These are phyloP conservation scores for Alauda arvensis DNA, from an alignment of 2,797 vertebrate genomes.

Conservation along the genomic window DNA sequence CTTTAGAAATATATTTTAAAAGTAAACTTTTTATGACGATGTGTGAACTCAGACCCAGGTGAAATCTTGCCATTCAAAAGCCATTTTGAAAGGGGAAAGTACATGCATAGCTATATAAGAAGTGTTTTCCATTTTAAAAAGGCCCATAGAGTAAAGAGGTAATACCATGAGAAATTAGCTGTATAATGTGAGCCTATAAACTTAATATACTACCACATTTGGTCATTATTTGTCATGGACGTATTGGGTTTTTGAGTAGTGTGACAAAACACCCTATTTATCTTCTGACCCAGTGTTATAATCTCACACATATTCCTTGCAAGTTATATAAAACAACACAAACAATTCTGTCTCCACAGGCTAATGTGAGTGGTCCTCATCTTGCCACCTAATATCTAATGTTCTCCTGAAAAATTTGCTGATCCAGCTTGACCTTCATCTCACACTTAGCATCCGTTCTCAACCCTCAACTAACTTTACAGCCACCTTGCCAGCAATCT, in stretches of 20 bases:
- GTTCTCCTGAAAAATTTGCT: neutral
- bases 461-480: neutral
- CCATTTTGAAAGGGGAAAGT: neutral
- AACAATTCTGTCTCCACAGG: neutral
- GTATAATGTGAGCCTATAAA: neutral
- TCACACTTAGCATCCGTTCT: neutral
- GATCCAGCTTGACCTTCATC: neutral
- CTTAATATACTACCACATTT: neutral
- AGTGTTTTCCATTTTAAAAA: neutral
- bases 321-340: neutral
- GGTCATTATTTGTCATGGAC: neutral
- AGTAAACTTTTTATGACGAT: neutral
- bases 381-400: neutral
- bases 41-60: neutral
- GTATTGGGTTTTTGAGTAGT: neutral
- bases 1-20: neutral
- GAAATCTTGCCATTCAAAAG: neutral
- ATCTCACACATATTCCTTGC: neutral
- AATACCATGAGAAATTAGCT: neutral
- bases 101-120: neutral
- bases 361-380: neutral
- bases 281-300: neutral
- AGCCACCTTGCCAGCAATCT: neutral
- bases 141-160: neutral
- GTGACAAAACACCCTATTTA: neutral